Conservation (phyloP, 2,888 invertebrate genomes). For the Sceliomorpha sp. region DNA sequence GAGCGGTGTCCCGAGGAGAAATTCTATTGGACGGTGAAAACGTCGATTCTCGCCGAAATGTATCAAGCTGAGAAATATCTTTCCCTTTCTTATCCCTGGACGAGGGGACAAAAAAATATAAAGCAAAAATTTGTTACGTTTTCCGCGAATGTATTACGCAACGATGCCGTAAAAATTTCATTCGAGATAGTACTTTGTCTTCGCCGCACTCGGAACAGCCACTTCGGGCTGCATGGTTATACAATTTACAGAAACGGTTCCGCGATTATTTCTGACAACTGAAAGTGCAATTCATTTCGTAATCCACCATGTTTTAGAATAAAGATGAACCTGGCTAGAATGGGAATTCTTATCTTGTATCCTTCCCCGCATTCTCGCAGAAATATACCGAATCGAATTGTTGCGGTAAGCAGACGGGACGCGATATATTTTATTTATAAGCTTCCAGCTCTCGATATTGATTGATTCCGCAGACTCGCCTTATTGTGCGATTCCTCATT, state of each 20-base stretch:
- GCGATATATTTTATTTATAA: slow-evolving; percentile 62
- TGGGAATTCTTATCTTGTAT: slow-evolving; percentile 29
- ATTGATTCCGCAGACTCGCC: slow-evolving; percentile 43
- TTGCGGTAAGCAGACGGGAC: slow-evolving; percentile 24
- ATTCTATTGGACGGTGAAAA: slow-evolving; percentile 24
- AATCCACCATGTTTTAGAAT: slow-evolving; percentile 34
- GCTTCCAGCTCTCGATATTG: slow-evolving; percentile 40
- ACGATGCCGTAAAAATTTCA: too few relatives aligned
- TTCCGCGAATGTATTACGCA: too few relatives aligned
- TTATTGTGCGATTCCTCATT: slow-evolving; percentile 33
- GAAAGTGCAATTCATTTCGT: slow-evolving; percentile 35
- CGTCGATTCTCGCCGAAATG: slow-evolving; percentile 4
- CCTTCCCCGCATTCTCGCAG: slow-evolving; percentile 9
- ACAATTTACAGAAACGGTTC: slow-evolving; percentile 8
- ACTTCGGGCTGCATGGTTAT: slow-evolving; percentile 6
- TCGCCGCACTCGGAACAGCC: slow-evolving; percentile 2
- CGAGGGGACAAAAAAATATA: too few relatives aligned
- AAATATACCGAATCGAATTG: slow-evolving; percentile 37
- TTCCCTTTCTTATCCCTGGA: not conserved
- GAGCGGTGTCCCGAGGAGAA: slow-evolving; percentile 20
- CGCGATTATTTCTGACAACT: slow-evolving; percentile 20
- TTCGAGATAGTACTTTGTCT: too few relatives aligned
- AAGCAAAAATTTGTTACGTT: too few relatives aligned
- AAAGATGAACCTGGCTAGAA: slow-evolving; percentile 38
- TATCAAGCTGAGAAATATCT: not conserved